These are phyloP conservation scores for Eupithecia inturbata DNA, from an alignment of 2,888 invertebrate species.

Conservation along the genomic window DNA sequence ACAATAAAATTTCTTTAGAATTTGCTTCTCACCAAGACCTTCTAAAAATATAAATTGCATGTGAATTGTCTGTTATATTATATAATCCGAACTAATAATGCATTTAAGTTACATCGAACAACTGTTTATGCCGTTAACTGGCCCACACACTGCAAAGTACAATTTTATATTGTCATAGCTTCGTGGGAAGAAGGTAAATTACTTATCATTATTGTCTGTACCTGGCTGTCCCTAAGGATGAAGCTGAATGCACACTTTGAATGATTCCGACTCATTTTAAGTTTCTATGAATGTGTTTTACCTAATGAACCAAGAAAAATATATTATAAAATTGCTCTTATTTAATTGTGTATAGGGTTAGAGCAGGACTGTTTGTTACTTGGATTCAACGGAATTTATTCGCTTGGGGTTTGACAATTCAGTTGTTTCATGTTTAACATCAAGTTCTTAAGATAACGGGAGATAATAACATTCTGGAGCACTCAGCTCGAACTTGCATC, in stretches of 20 bases:
- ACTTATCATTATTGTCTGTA: not conserved
- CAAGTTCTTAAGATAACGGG: no score
- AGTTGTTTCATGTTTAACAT: no score
- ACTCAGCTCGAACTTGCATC: not conserved
- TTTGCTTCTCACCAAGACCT: slow-evolving; percentile 16
- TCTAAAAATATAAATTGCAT: slow-evolving; percentile 20
- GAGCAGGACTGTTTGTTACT: not conserved
- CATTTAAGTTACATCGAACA: slow-evolving; percentile 13
- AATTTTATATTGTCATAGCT: slow-evolving; percentile 20
- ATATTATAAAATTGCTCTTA: not conserved
- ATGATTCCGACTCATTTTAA: not conserved
- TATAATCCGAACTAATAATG: slow-evolving; percentile 24
- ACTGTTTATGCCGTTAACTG: slow-evolving; percentile 20
- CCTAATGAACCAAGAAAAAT: not conserved
- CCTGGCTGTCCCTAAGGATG: not conserved
- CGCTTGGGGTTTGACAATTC: not conserved
- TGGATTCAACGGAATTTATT: not conserved
- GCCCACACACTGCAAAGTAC: slow-evolving; percentile 16
- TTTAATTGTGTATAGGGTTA: not conserved
- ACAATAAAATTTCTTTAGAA: not conserved
- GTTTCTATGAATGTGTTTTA: not conserved
- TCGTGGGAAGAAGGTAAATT: slow-evolving; percentile 29
- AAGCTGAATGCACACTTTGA: not conserved
- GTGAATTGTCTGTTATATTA: slow-evolving; percentile 9
- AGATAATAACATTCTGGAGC: not conserved